Percentiles rank a stretch among this genome's conserved stretches.
Evolutionary conservation across 2,888 invertebrate genomes (phyloP).

Genomic region (Zhuqinia jingwanae): DNA sequence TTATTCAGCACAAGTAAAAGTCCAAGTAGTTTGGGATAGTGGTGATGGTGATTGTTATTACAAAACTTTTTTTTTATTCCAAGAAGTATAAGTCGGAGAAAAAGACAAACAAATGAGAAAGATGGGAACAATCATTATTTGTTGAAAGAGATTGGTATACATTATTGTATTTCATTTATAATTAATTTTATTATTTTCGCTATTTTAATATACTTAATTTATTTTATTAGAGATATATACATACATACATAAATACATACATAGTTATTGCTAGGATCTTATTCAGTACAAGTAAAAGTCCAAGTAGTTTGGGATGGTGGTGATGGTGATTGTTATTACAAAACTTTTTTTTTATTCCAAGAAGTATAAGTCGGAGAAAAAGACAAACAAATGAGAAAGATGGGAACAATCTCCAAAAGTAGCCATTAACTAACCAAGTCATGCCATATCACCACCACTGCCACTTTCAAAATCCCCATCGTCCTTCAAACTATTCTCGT

Average conservation of each 20-base stretch:
- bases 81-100: not conserved
- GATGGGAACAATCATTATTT: not conserved
- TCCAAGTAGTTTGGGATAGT: not conserved
- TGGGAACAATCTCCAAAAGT: not conserved
- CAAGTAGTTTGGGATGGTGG: not conserved
- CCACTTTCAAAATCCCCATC: not conserved
- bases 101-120: conserved; percentile 5
- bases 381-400: conserved; percentile 7
- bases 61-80: conserved; percentile 36
- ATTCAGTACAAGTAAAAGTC: no score
- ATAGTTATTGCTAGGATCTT: no score
- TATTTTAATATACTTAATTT: no score
- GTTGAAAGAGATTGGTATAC: no score
- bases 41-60: conserved; percentile 45
- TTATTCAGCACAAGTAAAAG: no score
- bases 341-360: conserved; percentile 40
- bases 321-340: conserved; percentile 45
- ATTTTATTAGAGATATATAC: no score
- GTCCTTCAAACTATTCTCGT: conserved; percentile 34
- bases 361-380: not conserved
- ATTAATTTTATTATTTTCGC: no score
- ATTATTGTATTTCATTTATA: no score
- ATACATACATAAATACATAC: no score
- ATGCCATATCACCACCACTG: not conserved
- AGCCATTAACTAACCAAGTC: conserved; percentile 33